These are phyloP conservation scores for Drosophila neutralis DNA, from an alignment of 2,888 invertebrate species.

Conservation along the genomic window DNA sequence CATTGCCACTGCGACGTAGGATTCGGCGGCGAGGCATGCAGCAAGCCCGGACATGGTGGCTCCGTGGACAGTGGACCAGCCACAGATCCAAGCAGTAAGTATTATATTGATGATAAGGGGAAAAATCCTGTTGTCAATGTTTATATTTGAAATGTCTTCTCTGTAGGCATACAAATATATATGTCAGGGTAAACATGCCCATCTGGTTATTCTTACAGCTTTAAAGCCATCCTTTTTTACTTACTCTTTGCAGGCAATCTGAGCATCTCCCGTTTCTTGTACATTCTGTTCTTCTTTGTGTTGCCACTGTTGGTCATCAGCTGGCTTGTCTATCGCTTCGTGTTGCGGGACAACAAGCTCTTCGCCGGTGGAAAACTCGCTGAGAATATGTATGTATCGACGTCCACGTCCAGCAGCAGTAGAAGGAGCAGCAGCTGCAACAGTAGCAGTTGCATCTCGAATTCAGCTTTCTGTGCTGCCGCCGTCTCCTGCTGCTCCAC, in stretches of 20 bases:
- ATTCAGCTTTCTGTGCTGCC: conserved; percentile 54
- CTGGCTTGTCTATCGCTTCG: conserved; percentile 92
- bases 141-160: not conserved
- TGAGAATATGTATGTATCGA: conserved; percentile 84
- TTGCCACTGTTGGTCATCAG: conserved; percentile 90
- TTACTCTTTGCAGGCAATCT: conserved; percentile 86
- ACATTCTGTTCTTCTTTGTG: conserved; percentile 94
- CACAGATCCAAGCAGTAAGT: conserved; percentile 92
- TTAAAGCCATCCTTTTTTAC: not conserved
- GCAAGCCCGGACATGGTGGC: conserved; percentile 94
- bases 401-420: conserved; percentile 79
- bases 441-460: conserved; percentile 69
- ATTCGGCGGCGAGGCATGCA: conserved; percentile 94
- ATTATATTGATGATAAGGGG: not conserved
- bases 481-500: conserved; percentile 56
- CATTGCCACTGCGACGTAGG: conserved; percentile 87
- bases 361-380: conserved; percentile 86
- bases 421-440: conserved; percentile 73
- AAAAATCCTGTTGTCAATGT: not conserved
- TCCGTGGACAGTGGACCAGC: conserved; percentile 96
- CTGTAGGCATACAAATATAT: no score
- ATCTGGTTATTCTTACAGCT: no score
- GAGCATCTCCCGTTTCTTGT: conserved; percentile 92
- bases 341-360: conserved; percentile 87
- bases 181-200: no score